Base-by-base conservation (phyloP, 1,140 invertebrate genomes). In the Solenopsis fugax region DNA sequence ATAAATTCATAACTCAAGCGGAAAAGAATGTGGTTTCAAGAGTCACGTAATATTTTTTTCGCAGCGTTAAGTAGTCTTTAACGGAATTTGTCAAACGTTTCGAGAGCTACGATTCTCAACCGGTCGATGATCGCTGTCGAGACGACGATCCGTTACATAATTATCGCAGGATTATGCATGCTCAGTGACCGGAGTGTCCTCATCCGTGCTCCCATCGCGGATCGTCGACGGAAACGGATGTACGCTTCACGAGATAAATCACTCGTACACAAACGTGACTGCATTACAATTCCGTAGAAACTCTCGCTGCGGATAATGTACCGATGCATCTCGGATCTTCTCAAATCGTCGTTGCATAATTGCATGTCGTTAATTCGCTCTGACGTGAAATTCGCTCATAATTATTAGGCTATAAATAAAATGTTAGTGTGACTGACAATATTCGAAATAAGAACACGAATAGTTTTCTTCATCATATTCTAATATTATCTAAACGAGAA, bases 171-270 rank as follows among this genome's bases (percentile, higher is more conserved):
- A 87, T 89, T 91, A 89, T 90, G 72, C 77, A 88, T 93, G 92
- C 89, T 89, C 92, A 93, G 88, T 95, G 94, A 95, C 94, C 94
- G 93, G 92, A 95, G 93, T 94, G 94, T 94, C 93, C 95, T 94
- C 29, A 29, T 29, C 92, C 91, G 82, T 52, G 6, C 24, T 52
- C 13, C 29, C 29, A 56, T 56, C 29, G 72, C 56, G 77, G 77
- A 67, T 82, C 91, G 88, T 90, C 62, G 81, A 88, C 94, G 95
- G 95, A 95, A 95, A 92, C 95, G 95, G 95, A 95, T 95, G 88
- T 89, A 95, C 94, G 95, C 95, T 95, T 92, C 91, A 93, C 89
- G 34, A 81, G 77, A 45, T 71, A 71, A 71, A 69, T 71, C 77
- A 77, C 64, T 45, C 87, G 86, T 87, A 81, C 62, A 86, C 86